Percentiles rank a stretch among this genome's conserved stretches.
Conservation (phyloP, 2,888 invertebrate genomes). For the Cotesia congregata region DNA sequence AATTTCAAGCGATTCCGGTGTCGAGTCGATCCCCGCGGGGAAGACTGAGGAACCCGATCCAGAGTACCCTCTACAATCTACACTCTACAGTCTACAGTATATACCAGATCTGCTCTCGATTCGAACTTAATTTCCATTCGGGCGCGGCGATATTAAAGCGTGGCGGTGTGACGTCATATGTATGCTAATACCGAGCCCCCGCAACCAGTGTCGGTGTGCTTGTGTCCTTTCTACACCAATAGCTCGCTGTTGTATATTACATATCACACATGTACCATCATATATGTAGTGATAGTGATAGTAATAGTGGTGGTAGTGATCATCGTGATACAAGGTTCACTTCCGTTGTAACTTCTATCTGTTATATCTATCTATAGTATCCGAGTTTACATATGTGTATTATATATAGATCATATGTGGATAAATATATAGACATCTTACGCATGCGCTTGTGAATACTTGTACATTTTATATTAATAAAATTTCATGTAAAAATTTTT, state of each 20-base stretch:
- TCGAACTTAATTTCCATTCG: slow-evolving; percentile 64
- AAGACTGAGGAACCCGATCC: background rate
- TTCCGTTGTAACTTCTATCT: slow-evolving; percentile 66
- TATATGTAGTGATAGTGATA: slow-evolving; percentile 14
- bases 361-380: background rate
- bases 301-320: slow-evolving; percentile 20
- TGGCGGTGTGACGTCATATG: slow-evolving; percentile 64
- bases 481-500: no score
- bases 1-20: slow-evolving; percentile 39
- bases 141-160: slow-evolving; percentile 65
- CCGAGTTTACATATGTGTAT: background rate
- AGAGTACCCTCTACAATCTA: no score
- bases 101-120: slow-evolving; percentile 47
- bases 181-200: slow-evolving; percentile 62
- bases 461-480: no score
- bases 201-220: slow-evolving; percentile 19
- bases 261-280: no score
- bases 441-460: no score
- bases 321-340: slow-evolving; percentile 44
- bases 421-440: background rate
- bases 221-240: slow-evolving; percentile 24
- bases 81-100: background rate
- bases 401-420: background rate
- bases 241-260: slow-evolving; percentile 20
- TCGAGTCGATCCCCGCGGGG: background rate